Evolutionary conservation across 2,888 invertebrate genomes (phyloP), one percentile per base, ranked within the genome.

Genomic region (Folsomia candida): DNA sequence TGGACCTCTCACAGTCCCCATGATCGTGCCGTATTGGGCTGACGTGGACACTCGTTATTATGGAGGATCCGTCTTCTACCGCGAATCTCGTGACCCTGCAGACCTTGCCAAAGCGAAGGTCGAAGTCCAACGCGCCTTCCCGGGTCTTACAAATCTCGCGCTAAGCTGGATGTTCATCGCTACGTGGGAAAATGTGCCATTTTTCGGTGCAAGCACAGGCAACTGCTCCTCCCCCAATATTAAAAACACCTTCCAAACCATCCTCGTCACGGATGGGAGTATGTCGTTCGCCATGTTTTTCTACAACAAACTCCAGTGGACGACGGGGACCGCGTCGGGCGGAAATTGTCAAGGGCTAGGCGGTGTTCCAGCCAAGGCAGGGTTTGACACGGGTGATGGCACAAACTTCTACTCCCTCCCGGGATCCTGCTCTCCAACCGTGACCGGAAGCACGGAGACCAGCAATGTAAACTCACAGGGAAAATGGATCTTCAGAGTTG

Each of bases 381-480:
- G 76, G 0, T 76, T 76, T 68, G 76, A 76, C 26, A 60, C 67
- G 14, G 76, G 76, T n/a, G 72, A 76, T 62, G 47, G 61, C 1
- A 28, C 25, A 18, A 73, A 68, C 1, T 69, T 73, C 51, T 75
- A 64, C 62, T 25, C 71, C 18, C 26, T 75, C 28, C 70, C 72
- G 0, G 61, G 64, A 3, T 62, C 71, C 1, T 76, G 76, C 27
- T 28, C 67, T 6, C 9, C 27, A 2, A 51, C 26, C 11, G 69
- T 76, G 27, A 0, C 69, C 0, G 60, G 72, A 26, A 58, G 73
- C 18, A 54, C 66, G 1, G 20, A 70, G 11, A 68, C 69, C 0
- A 70, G 68, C 20, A 76, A 76, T 37, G 61, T 76, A 20, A 37
- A 57, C 11, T 57, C 65, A n/a, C 62, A 70, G 6, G 76, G 76